Base-by-base conservation (phyloP, 2,888 invertebrate genomes). In the Campaea margaritaria region DNA sequence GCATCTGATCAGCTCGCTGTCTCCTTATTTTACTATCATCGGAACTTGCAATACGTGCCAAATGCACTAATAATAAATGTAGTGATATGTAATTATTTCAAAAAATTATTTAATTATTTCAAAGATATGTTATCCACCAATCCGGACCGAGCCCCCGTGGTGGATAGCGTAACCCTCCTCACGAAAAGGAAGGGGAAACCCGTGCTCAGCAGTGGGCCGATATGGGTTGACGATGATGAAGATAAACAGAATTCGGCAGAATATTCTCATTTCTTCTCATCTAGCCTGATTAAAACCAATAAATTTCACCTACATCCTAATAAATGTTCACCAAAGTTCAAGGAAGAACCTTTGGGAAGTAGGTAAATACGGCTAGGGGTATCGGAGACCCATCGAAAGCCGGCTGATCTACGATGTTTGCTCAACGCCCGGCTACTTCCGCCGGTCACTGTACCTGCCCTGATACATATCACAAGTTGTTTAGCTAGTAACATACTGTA, bases 361-460 rank as follows among this genome's bases (percentile, higher is more conserved):
- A 42, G 42, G 36, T 43, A 28, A 51, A 51, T 46, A 52, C 43
- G 43, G 46, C 41, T 46, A 34, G 15, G 45, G 45, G 45, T 49
- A 13, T 7, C 2, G 39, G 27, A 27, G 13, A 12, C 39, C 48
- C 48, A 13, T 7, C 2, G 39, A 14, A 27, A 10, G 10, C 39
- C 48, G 39, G 27, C 34, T 59, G 59, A 59, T 59, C 12, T 49
- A 59, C 34, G 54, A 54, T 50, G 53, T 54, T 59, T 59, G 54
- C 45, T 39, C 53, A 45, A 3, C 48, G 31, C 45, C 47, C 31
- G 44, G 14, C 42, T 38, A 9, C 47, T 49, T 59, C 59, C 49
- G 7, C 31, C 31, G 59, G 54, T 36, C 53, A 44, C 27, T 16
- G 8, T 39, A 59, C 49, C 49, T 53, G 51, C 39, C 11, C 34